These are phyloP conservation scores for Myopa testacea DNA, from an alignment of 2,888 invertebrate species.

Conservation along the genomic window DNA sequence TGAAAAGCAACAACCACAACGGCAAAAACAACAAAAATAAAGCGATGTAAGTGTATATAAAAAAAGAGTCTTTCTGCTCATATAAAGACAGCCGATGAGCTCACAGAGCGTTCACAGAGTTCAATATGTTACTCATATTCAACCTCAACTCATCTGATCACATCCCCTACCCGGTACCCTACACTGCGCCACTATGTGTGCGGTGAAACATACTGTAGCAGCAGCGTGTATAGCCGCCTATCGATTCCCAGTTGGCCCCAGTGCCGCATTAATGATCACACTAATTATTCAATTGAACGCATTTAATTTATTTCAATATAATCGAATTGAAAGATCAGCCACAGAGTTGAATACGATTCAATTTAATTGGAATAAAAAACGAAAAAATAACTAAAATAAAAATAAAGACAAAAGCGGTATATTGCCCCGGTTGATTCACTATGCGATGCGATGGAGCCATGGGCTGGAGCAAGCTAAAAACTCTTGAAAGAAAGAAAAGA, in stretches of 20 bases:
- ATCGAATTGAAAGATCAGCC: slow-evolving; percentile 64
- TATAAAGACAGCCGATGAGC: slow-evolving; percentile 17
- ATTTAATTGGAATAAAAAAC: slow-evolving; percentile 25
- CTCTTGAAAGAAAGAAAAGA: slow-evolving; percentile 1
- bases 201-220: neutral
- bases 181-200: neutral
- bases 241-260: slow-evolving; percentile 12
- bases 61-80: slow-evolving; percentile 18
- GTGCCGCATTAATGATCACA: slow-evolving; percentile 2
- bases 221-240: neutral
- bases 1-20: slow-evolving; percentile 8
- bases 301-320: slow-evolving; percentile 60
- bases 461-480: neutral
- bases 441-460: slow-evolving; percentile 20
- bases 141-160: neutral
- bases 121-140: neutral
- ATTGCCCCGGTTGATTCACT: neutral
- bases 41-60: neutral
- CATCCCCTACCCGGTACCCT: neutral
- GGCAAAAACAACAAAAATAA: slow-evolving; percentile 10
- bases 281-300: slow-evolving; percentile 54
- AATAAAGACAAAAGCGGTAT: neutral
- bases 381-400: neutral
- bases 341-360: slow-evolving; percentile 24
- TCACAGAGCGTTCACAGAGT: slow-evolving; percentile 6